These are phyloP conservation scores for Hyposoter dolosus DNA, from an alignment of 2,888 invertebrate genomes.

Conservation along the genomic window DNA sequence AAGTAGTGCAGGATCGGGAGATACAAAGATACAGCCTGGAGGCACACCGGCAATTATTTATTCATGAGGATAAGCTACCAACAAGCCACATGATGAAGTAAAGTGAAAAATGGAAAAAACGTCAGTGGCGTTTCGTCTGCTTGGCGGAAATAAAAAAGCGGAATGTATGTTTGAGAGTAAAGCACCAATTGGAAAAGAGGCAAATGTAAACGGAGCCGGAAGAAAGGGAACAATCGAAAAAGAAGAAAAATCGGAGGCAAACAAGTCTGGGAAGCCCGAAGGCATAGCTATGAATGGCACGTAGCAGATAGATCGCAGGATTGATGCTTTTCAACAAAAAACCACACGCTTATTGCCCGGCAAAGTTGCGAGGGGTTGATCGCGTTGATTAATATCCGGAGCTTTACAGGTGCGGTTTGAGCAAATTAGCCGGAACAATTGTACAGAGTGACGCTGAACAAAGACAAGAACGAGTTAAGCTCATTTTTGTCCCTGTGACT, in stretches of 20 bases:
- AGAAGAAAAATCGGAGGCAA: constrained; percentile 34
- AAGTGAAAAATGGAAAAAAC: constrained; percentile 51
- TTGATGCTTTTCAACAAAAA: constrained; percentile 30
- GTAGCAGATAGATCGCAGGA: constrained; percentile 13
- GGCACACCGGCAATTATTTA: constrained; percentile 52
- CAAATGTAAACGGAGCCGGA: constrained; percentile 38
- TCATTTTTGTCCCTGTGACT: constrained; percentile 6
- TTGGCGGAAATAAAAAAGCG: constrained; percentile 43
- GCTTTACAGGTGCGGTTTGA: constrained; percentile 64
- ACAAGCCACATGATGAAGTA: constrained; percentile 51
- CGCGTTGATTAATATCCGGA: constrained; percentile 66
- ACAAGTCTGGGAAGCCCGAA: constrained; percentile 31
- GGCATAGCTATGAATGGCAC: constrained; percentile 38
- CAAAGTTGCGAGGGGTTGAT: constrained; percentile 42
- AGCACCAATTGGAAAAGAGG: constrained; percentile 45
- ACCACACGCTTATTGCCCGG: neutral
- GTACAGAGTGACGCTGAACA: constrained; percentile 11
- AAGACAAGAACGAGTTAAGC: constrained; percentile 36
- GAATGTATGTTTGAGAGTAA: constrained; percentile 37
- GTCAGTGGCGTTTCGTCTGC: neutral
- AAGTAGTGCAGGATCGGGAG: neutral
- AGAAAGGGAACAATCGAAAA: constrained; percentile 26
- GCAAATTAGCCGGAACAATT: constrained; percentile 64
- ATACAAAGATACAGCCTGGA: constrained; percentile 35
- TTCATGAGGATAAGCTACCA: constrained; percentile 48